These are phyloP conservation scores for Lamproptera curius DNA, from an alignment of 2,888 invertebrate species.

Conservation along the genomic window DNA sequence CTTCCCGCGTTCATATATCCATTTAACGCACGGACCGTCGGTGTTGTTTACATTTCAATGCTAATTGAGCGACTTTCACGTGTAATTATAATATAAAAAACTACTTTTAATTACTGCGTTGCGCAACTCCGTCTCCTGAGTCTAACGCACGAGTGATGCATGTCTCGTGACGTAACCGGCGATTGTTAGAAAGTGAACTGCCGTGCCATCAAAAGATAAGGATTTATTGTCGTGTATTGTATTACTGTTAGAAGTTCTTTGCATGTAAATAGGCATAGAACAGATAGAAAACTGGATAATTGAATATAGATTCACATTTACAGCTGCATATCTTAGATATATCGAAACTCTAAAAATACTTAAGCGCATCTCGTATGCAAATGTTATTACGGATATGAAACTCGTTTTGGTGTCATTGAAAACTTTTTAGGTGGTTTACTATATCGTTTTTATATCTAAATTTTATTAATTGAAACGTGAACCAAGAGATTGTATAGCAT, in stretches of 20 bases:
- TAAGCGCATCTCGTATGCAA: constrained; percentile 7
- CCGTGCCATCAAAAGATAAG: constrained; percentile 48
- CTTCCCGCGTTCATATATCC: too few species aligned
- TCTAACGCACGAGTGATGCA: constrained; percentile 17
- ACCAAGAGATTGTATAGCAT: too few species aligned
- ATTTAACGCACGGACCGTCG: too few species aligned
- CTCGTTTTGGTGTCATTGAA: constrained; percentile 1
- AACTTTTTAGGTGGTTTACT: constrained; percentile 3
- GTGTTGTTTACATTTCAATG: constrained; percentile 7
- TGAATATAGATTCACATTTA: constrained; percentile 17
- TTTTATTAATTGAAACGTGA: too few species aligned
- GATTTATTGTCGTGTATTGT: constrained; percentile 42
- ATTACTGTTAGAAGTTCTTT: constrained; percentile 29
- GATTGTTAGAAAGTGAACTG: constrained; percentile 31
- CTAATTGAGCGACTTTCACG: constrained; percentile 18
- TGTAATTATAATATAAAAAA: constrained; percentile 9
- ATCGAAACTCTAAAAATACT: constrained; percentile 12
- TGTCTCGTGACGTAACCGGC: constrained; percentile 18
- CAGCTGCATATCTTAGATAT: constrained; percentile 6
- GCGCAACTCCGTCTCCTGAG: constrained; percentile 7
- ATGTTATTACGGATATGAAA: constrained; percentile 8
- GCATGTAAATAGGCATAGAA: constrained; percentile 5
- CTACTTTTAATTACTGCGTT: constrained; percentile 16
- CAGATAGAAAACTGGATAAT: constrained; percentile 8
- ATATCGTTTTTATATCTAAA: too few species aligned